phyloP scores from a whole-genome alignment of 92 coral and sea anemone genomes.

The Heteractis magnifica region DNA sequence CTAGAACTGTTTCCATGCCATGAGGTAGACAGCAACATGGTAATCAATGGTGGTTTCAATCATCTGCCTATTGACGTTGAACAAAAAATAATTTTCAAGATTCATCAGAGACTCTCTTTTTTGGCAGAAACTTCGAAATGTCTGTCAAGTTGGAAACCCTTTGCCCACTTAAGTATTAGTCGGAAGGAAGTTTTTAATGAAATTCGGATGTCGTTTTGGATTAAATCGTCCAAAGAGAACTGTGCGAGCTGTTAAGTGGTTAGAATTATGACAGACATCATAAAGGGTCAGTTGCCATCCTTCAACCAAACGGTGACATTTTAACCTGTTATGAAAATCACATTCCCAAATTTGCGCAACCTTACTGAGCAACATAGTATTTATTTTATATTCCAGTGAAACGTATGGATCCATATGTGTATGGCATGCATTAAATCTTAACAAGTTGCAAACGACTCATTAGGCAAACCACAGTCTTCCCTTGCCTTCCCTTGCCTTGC shows the following conservation, averaged over 20 bases:
- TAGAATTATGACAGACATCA: neutral
- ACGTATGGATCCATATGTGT: too few relatives aligned
- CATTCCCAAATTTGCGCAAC: neutral
- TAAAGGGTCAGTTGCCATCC: neutral
- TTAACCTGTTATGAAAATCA: neutral
- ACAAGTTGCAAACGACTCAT: too few relatives aligned
- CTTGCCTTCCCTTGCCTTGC: too few relatives aligned
- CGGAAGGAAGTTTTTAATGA: neutral
- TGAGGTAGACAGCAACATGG: neutral
- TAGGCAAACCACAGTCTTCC: too few relatives aligned
- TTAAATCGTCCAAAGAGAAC: neutral
- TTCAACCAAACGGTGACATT: neutral
- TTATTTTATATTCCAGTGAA: too few relatives aligned
- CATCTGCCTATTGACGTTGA: too few relatives aligned
- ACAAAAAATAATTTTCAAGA: neutral
- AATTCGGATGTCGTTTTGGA: neutral
- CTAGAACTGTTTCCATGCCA: neutral
- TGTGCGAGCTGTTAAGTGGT: neutral
- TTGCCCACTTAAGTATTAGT: neutral
- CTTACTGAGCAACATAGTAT: neutral
- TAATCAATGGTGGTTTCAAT: too few relatives aligned
- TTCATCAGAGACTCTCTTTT: neutral
- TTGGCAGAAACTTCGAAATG: neutral
- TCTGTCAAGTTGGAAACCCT: neutral
- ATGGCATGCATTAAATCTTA: too few relatives aligned